These are phyloP conservation scores for Sycophila texana DNA, from an alignment of 2,888 invertebrate genomes.

Conservation along the genomic window DNA sequence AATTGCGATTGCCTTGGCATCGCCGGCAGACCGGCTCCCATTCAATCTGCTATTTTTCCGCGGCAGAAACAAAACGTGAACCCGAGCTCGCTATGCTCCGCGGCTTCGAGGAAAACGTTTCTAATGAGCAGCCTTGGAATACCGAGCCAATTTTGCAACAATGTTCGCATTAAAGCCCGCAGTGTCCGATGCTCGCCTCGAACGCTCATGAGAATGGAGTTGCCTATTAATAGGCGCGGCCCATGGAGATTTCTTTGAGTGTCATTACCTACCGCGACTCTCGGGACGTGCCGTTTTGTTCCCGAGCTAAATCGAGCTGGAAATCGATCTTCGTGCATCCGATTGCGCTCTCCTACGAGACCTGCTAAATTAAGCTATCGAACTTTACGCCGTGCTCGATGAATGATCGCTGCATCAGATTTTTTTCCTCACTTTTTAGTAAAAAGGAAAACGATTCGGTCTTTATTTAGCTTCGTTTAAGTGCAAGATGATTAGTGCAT, in stretches of 20 bases:
- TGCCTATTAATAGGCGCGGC: slow-evolving; percentile 48
- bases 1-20: slow-evolving; percentile 32
- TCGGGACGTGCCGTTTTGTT: not conserved
- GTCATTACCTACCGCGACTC: slow-evolving; percentile 1
- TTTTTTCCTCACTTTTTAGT: too few species aligned
- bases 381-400: too few species aligned
- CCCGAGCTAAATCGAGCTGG: not conserved
- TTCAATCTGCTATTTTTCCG: slow-evolving; percentile 45
- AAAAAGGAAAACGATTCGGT: too few species aligned
- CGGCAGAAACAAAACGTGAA: slow-evolving; percentile 35
- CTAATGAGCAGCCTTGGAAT: slow-evolving; percentile 55
- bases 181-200: not conserved
- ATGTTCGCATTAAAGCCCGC: slow-evolving; percentile 35
- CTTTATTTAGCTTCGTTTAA: too few species aligned
- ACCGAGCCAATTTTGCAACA: slow-evolving; percentile 52
- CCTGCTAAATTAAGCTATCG: too few species aligned
- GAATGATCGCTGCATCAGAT: too few species aligned
- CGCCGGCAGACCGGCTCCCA: slow-evolving; percentile 22
- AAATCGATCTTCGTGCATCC: too few species aligned
- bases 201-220: slow-evolving; percentile 19
- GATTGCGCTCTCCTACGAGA: too few species aligned
- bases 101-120: slow-evolving; percentile 38
- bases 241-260: slow-evolving; percentile 16
- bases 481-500: too few species aligned
- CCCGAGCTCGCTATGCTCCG: not conserved